Base-by-base conservation (phyloP, 2,797 vertebrate species). In the Phoxinus dragarum region DNA sequence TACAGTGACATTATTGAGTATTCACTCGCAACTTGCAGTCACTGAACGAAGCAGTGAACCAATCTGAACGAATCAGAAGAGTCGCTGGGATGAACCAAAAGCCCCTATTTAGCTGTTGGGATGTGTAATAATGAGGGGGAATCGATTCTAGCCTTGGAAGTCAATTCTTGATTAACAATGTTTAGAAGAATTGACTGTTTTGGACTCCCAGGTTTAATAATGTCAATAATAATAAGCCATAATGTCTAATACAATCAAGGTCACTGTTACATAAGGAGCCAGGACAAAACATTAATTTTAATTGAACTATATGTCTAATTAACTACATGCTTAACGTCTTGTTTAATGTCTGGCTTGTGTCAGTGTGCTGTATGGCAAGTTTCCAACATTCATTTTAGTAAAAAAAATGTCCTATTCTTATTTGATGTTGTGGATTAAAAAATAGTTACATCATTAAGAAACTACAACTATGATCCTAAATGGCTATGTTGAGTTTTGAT, bases 401-500 rank as follows among this genome's bases (percentile, higher is more conserved):
- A 27, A 27, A 27, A 27, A 27, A 27, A 27, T 27, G n/a, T 66
- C 17, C 6, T 11, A 21, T 54, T 73, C 17, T 1, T 66, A 7
- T 64, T 23, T 67, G 12, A 66, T 34, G 27, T 36, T 79, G 77
- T 14, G 6, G 27, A 80, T 67, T 23, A 16, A 67, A 61, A 79
- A 47, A 47, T 5, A 3, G 61, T 31, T 31, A 31, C 27, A 64
- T 64, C 27, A 38, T 68, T 68, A 16, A 8, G 8, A 68, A 52
- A 12, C 21, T n/a, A 23, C 23, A 47, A 73, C 8, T 61, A 49
- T 61, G 16, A 19, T 47, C 34, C n/a, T 42, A 61, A 42, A 44
- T 44, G n/a, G 68, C 12, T 19, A 64, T 16, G 19, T 34, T 78
- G 74, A 71, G n/a, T 47, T 80, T 61, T 68, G 17, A 76, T 66